A percentile compares a stretch with the other conserved stretches of the same genome.
Evolutionary conservation across 2,113 vertebrate species (phyloP).

Genomic region (Callorhinus ursinus): DNA sequence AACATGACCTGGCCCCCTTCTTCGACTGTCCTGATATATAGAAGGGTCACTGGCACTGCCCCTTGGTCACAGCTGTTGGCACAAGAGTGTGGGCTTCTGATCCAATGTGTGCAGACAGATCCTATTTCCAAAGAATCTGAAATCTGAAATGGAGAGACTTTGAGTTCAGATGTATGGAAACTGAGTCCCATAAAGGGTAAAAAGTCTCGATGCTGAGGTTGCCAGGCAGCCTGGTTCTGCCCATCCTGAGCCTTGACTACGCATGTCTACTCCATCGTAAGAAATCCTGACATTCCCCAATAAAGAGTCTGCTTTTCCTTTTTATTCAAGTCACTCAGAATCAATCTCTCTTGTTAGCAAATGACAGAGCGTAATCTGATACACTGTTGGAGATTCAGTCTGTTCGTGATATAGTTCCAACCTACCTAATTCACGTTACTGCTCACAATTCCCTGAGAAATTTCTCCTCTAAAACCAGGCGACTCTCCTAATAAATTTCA

Average conservation of each 20-base stretch:
- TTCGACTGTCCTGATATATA: background rate
- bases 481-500: background rate
- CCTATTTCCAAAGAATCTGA: background rate
- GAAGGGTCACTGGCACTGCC: background rate
- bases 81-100: background rate
- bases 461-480: background rate
- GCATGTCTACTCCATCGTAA: background rate
- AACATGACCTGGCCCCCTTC: background rate
- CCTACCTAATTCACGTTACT: background rate
- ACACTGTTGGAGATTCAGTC: background rate
- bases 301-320: background rate
- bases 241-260: background rate
- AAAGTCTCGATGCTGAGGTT: background rate
- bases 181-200: accelerated
- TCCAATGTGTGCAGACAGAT: background rate
- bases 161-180: background rate
- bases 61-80: background rate
- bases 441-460: background rate
- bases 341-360: background rate
- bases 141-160: background rate
- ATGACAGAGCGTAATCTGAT: background rate
- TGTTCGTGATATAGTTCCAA: background rate
- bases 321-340: background rate
- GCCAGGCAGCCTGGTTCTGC: accelerated
- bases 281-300: too few relatives aligned